These are phyloP conservation scores for Pipistrellus pygmaeus DNA, from an alignment of 2,797 vertebrate species.

Conservation along the genomic window DNA sequence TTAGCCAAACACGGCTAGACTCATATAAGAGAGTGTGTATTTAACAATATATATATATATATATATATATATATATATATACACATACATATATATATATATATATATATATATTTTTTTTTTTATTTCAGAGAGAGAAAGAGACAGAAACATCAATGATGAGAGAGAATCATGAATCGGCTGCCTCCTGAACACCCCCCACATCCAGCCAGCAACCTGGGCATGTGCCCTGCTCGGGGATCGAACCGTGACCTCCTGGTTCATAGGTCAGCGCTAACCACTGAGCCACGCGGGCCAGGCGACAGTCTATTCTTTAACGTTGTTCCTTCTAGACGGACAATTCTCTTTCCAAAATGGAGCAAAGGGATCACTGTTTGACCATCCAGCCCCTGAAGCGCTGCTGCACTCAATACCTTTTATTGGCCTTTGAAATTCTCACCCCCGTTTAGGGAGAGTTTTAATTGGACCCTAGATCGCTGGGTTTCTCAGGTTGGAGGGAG, in stretches of 20 bases:
- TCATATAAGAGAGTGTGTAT: neutral
- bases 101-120: no score
- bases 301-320: neutral
- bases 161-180: no score
- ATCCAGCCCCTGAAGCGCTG: neutral
- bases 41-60: no score
- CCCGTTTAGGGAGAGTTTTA: neutral
- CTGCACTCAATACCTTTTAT: neutral
- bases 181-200: no score
- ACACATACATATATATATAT: no score
- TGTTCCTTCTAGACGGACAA: neutral
- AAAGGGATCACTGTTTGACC: neutral
- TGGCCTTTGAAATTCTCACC: slow-evolving; percentile 60
- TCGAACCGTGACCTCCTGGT: no score
- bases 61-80: no score
- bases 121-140: no score
- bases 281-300: fast-evolving
- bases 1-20: neutral
- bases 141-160: no score
- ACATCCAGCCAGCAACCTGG: no score
- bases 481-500: neutral
- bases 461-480: neutral
- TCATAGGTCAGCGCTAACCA: no score
- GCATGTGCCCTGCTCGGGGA: no score
- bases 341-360: slow-evolving; percentile 1